Evolutionary conservation across 1,140 invertebrate species (phyloP), one percentile per base, ranked within the genome.

Genomic region (Nephila pilipes): DNA sequence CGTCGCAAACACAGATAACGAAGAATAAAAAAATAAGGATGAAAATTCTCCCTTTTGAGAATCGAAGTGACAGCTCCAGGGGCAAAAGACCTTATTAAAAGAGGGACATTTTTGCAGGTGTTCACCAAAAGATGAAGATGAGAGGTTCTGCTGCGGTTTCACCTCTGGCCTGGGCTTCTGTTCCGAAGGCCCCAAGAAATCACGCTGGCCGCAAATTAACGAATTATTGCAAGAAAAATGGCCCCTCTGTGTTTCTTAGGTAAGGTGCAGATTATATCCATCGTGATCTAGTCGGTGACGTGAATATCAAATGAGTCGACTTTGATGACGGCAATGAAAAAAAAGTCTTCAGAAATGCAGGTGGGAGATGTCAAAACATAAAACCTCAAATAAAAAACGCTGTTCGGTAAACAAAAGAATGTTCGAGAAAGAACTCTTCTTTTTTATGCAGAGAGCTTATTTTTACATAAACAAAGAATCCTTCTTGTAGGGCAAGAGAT

Each of bases 81-180:
- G 87, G 87, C 60, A 69, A 90, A 90, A 90, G 46, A 80, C 88
- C 88, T 80, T 90, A 90, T 90, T 90, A 90, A 79, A 80, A 60
- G 8, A 55, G 32, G 22, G 69, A 90, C 88, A 79, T 80, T 90
- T 90, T 80, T 90, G 88, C 88, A 90, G 88, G 88, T 90, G 88
- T 80, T 80, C 88, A 22, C 54, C 69, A 87, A 69, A 25, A 69
- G 63, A 69, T 25, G 63, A 69, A 36, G 29, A 87, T 25, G 55
- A 32, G 63, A 46, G 6, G 46, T 46, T 57, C 36, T 32, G 54
- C 10, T 83, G 81, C 81, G 81, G 87, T 55, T 80, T 57, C 65
- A 90, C 88, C 88, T 90, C 69, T 90, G 88, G 20, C 65, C 88
- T 10, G n/a, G 69, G 87, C 88, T 90, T 90, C 88, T 90, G 88